These are phyloP conservation scores for Tachysurus vachellii DNA, from an alignment of 2,113 vertebrate genomes.

Conservation along the genomic window DNA sequence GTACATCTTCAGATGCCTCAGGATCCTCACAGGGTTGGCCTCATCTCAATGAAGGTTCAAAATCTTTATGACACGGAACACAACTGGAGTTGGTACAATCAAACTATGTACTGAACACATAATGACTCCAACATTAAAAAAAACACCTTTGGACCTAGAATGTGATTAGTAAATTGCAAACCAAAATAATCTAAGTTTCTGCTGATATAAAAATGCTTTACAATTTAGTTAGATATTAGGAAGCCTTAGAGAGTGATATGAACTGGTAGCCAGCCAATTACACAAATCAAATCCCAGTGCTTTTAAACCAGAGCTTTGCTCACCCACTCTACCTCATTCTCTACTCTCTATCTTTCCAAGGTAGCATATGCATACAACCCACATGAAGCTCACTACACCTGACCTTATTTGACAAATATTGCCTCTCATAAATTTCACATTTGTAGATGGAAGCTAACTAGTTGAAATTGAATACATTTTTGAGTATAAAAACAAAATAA, in stretches of 20 bases:
- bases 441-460: slow-evolving; percentile 26
- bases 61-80: no score
- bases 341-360: not conserved
- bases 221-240: not conserved
- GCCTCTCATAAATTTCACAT: slow-evolving; percentile 26
- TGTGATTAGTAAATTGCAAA: not conserved
- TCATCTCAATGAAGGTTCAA: no score
- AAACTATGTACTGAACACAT: not conserved
- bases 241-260: not conserved
- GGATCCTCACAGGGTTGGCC: no score
- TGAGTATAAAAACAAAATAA: not conserved
- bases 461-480: not conserved
- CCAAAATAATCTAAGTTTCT: not conserved
- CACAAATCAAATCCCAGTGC: slow-evolving; percentile 39
- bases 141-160: not conserved
- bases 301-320: slow-evolving; percentile 16
- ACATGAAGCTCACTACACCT: slow-evolving; percentile 39
- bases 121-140: not conserved
- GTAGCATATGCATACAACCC: slow-evolving; percentile 37
- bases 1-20: no score
- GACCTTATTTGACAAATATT: slow-evolving; percentile 44
- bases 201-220: not conserved
- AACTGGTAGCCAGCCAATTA: slow-evolving; percentile 23
- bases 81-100: no score
- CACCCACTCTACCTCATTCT: slow-evolving; percentile 6